Base-by-base conservation (phyloP, 2,113 vertebrate species). In the Sigmodon hispidus region DNA sequence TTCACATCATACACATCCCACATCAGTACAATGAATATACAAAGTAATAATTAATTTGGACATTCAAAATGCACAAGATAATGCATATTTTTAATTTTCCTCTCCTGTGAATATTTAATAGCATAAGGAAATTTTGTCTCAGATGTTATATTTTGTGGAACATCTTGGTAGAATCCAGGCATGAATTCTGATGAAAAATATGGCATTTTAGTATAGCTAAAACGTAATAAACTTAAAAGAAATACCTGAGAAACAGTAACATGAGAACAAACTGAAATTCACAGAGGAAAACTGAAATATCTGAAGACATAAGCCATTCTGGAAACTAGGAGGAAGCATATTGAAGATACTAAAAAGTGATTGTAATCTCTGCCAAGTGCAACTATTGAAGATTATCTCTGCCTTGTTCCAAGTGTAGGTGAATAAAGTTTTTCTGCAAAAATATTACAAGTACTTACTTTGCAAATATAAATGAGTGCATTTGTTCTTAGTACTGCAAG, bases 1-100 rank as follows among this genome's bases (percentile, higher is more conserved):
- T n/a, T n/a, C n/a, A n/a, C n/a, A n/a, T n/a, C n/a, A n/a, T n/a
- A n/a, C n/a, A n/a, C n/a, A n/a, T n/a, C n/a, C n/a, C n/a, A n/a
- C n/a, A n/a, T n/a, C n/a, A n/a, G 72, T 81, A 57, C n/a, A 84
- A 57, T 52, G 24, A 79, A 87, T 65, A 29, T 40, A 83, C 21
- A 92, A 84, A 81, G 55, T 79, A 40, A 85, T 48, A 72, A 61
- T 63, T 84, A 45, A 69, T 63, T 91, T 94, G 69, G 48, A 40
- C 15, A 55, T 52, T 93, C 59, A 48, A 63, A 77, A 48, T 61
- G 36, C 11, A 63, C 12, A 40, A 10, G 16, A 5, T 84, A 77
- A 43, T 17, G 67, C 91, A 7, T 88, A 87, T 31, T 29, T 76
- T 19, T 63, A 4, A 45, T 76, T 87, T 87, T 24, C 69, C 34